These are phyloP conservation scores for Heliconius hermathena DNA, from an alignment of 1,140 invertebrate species.

Conservation along the genomic window DNA sequence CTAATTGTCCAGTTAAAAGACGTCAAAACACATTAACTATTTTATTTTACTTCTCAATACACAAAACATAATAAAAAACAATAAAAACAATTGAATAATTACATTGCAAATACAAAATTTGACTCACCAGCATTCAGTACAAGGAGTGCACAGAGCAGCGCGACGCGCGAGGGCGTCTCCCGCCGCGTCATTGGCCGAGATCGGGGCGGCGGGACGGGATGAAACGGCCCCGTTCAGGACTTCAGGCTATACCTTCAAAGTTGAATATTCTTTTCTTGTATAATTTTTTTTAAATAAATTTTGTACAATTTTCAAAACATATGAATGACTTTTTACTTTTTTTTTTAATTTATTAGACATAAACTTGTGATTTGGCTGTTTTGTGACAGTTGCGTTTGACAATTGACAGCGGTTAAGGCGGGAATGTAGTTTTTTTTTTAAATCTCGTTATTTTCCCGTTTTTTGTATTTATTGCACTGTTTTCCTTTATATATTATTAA, in stretches of 20 bases:
- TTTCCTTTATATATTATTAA: neutral
- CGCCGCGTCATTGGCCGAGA: constrained; percentile 65
- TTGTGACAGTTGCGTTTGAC: neutral
- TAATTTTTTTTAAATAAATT: neutral
- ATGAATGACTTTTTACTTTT: neutral
- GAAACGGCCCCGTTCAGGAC: constrained; percentile 30
- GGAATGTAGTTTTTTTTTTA: neutral
- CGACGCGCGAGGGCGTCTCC: constrained; percentile 64
- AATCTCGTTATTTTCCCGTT: neutral
- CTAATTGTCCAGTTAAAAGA: too few species aligned
- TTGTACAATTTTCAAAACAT: neutral
- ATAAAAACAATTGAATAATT: neutral
- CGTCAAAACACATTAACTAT: too few species aligned
- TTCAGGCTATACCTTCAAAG: constrained; percentile 8
- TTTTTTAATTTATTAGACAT: neutral
- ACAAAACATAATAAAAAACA: too few species aligned
- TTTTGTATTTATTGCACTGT: constrained; percentile 9
- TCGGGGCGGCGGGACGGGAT: constrained; percentile 53
- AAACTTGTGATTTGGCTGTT: neutral
- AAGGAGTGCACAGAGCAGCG: constrained; percentile 54
- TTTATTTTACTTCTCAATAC: too few species aligned
- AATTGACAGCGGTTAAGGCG: constrained; percentile 1
- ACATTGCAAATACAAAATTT: constrained; percentile 26
- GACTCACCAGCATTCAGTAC: constrained; percentile 63
- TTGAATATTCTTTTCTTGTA: neutral